Conservation (phyloP, 2,113 vertebrate genomes). For the Cebidichthys violaceus region DNA sequence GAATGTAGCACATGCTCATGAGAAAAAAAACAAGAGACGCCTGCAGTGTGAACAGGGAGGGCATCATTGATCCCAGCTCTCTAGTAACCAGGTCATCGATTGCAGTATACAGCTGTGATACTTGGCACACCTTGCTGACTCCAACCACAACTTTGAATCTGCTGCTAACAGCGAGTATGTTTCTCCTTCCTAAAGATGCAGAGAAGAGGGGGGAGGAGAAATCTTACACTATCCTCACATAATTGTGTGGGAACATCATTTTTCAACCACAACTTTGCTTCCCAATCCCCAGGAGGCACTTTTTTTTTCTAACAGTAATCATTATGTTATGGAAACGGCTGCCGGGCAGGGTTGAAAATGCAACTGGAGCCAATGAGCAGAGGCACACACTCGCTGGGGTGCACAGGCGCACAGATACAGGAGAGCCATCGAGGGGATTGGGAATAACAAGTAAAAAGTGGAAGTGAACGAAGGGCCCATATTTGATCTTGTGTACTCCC, state of each 20-base stretch:
- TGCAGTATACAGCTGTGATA: constrained; percentile 65
- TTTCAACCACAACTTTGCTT: constrained; percentile 61
- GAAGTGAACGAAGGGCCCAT: constrained; percentile 22
- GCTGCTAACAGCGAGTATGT: constrained; percentile 44
- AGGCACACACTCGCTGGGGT: constrained; percentile 29
- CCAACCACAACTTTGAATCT: constrained; percentile 57
- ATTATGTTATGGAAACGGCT: constrained; percentile 66
- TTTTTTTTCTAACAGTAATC: constrained; percentile 66
- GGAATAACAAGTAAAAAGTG: constrained; percentile 27
- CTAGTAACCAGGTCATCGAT: constrained; percentile 66
- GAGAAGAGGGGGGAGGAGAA: background rate
- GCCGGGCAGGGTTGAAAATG: constrained; percentile 51
- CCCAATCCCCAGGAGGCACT: constrained; percentile 53
- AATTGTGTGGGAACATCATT: constrained; percentile 65
- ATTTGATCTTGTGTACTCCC: constrained; percentile 57
- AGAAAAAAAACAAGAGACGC: constrained; percentile 36
- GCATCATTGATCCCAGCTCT: constrained; percentile 63
- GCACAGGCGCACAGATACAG: constrained; percentile 16
- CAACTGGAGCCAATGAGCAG: constrained; percentile 47
- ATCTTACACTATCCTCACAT: constrained; percentile 37
- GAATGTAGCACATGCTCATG: constrained; percentile 26
- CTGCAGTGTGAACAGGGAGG: constrained; percentile 62
- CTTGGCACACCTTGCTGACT: constrained; percentile 67
- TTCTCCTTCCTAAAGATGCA: constrained; percentile 3
- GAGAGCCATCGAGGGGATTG: constrained; percentile 3